A percentile compares a stretch with the other conserved stretches of the same genome.
phyloP scores from a whole-genome alignment of 2,797 vertebrate species.

The Channa striata region DNA sequence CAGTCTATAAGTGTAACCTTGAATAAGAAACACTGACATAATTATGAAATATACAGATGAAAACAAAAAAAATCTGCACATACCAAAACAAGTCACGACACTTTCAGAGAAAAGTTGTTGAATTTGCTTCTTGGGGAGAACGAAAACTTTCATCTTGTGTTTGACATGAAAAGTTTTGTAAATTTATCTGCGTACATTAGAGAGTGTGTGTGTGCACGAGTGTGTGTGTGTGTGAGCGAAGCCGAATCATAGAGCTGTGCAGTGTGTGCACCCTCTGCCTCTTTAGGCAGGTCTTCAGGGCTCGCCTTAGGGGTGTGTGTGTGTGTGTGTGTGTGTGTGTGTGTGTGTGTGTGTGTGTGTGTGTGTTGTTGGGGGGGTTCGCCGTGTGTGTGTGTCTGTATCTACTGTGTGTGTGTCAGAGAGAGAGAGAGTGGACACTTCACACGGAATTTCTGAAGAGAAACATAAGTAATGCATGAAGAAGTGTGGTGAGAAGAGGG shows the following conservation, averaged over 20 bases:
- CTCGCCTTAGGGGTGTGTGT: slow-evolving; percentile 28
- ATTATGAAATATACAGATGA: background rate
- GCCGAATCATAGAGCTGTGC: background rate
- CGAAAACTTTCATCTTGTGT: background rate
- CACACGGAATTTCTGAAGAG: slow-evolving; percentile 76
- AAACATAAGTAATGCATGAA: slow-evolving; percentile 79
- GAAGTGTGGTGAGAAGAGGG: slow-evolving; percentile 46
- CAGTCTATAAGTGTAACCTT: too few relatives aligned
- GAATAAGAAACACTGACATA: background rate
- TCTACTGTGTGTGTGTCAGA: slow-evolving; percentile 25
- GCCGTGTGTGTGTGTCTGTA: slow-evolving; percentile 31
- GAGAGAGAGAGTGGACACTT: slow-evolving; percentile 51
- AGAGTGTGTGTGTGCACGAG: slow-evolving; percentile 4
- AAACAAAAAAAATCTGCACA: background rate
- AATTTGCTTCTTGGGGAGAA: background rate
- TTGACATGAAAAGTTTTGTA: background rate
- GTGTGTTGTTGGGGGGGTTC: slow-evolving; percentile 34
- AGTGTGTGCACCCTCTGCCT: slow-evolving; percentile 30
- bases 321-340: slow-evolving; percentile 18
- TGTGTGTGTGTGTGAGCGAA: background rate
- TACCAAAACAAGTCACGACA: background rate
- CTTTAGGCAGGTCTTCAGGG: slow-evolving; percentile 50
- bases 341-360: slow-evolving; percentile 22
- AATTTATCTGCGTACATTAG: slow-evolving; percentile 15
- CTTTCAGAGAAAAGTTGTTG: background rate